Base-by-base conservation (phyloP, 2,113 vertebrate species). In the Eleginops maclovinus region DNA sequence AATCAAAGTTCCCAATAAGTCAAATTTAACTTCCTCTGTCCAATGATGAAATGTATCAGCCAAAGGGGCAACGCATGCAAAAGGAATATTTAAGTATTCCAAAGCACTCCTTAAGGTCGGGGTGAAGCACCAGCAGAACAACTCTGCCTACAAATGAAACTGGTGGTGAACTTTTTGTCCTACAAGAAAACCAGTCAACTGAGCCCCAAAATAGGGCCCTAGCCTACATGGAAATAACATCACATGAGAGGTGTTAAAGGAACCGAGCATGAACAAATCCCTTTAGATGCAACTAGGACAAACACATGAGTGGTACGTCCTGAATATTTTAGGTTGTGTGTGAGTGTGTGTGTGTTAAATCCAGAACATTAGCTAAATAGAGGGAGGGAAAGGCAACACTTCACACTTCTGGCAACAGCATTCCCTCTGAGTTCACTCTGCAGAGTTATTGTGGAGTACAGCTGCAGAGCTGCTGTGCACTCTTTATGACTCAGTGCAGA, bases 321-420 rank as follows among this genome's bases (percentile, higher is more conserved):
- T 87, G 82, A 89, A 88, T 92, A 88, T 89, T 90, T 92, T 51
- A 89, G 72, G 28, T 47, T 36, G 50, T 60, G 75, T 58, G 74
- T 82, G 67, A 50, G 74, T 75, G 74, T 82, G 67, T 54, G 74
- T 75, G 72, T 61, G 62, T 75, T 65, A 72, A 71, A 43, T 70
- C 58, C 47, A 60, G 72, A 63, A 70, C 64, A 77, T 15, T 56
- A 83, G 78, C 73, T 74, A 70, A 81, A 84, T 36, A 19, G 51
- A 79, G 64, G 49, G 5, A 61, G 65, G 60, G 22, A 59, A 16
- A 62, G 47, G n/a, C 21, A 14, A 24, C 24, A 21, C n/a, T 46
- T 71, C 8, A 19, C 59, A 72, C 43, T 72, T 49, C 24, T 0
- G 19, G 41, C 70, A 50, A 28, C 17, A 50, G 50, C 54, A n/a